A percentile compares a stretch with the other conserved stretches of the same genome.
Conservation (phyloP, 2,113 vertebrate genomes). For the Platichthys stellatus region DNA sequence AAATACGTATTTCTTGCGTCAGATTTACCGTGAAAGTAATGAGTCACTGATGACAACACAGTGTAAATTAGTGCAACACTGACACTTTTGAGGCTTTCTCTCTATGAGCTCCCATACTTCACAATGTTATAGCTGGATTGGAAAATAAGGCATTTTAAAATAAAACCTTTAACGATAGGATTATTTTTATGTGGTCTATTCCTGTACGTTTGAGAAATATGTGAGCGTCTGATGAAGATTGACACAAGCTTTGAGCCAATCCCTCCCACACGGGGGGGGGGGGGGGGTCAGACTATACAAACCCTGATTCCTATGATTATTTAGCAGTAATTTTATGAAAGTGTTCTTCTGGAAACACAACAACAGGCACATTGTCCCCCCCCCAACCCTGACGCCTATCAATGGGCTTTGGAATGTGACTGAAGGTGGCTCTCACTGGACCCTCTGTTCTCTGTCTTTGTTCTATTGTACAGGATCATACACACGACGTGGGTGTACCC, state of each 20-base stretch:
- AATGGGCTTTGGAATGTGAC: constrained; percentile 60
- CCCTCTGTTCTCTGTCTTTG: constrained; percentile 61
- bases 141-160: too few species aligned
- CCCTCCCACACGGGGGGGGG: too few species aligned
- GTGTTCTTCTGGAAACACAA: constrained; percentile 26
- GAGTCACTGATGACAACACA: neutral
- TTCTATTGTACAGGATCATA: constrained; percentile 86
- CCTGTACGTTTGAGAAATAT: too few species aligned
- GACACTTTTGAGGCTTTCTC: too few species aligned
- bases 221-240: too few species aligned
- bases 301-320: neutral
- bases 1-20: constrained; percentile 48
- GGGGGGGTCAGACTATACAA: too few species aligned
- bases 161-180: too few species aligned
- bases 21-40: neutral
- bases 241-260: too few species aligned
- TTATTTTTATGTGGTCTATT: too few species aligned
- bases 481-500: constrained; percentile 89
- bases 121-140: too few species aligned
- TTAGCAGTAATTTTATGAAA: constrained; percentile 15
- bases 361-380: constrained; percentile 48
- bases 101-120: too few species aligned
- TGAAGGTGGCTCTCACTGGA: constrained; percentile 64
- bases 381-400: constrained; percentile 13
- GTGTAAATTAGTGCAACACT: too few species aligned